Base-by-base conservation (phyloP, 2,797 vertebrate species). In the Sebastolobus alascanus region DNA sequence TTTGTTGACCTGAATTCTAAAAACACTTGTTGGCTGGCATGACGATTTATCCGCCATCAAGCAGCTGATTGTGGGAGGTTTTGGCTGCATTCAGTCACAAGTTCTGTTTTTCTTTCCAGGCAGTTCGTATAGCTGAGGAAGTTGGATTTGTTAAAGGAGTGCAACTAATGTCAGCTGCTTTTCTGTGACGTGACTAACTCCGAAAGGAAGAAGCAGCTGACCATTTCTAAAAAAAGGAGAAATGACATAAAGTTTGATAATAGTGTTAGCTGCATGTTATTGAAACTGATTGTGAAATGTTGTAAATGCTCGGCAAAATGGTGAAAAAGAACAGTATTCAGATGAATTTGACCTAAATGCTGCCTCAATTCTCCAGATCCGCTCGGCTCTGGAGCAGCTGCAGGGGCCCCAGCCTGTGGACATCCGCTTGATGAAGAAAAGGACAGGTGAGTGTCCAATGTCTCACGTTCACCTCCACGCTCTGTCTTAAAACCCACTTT, bases 371-470 rank as follows among this genome's bases (percentile, higher is more conserved):
- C 77, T 71, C 60, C 93, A 99, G 98, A 97, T 99, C 89, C 97
- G 96, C 29, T 63, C 84, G 50, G 97, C 97, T 64, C 96, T 99
- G 86, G 97, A 98, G 75, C 96, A 97, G 86, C 96, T 98, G 85
- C 96, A 97, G 94, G 98, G 98, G 60, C 97, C 97, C 80, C 97
- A 98, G 91, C 98, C 97, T 85, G 97, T 97, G 73, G 97, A 98
- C 82, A 96, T 99, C 90, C 96, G 98, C 86, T 96, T 99, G 94
- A 98, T 98, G 97, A 98, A 97, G 79, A 97, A 97, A 96, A 97
- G 97, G 89, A 97, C 97, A 97, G 98, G 98, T 99, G 97, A 98
- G 97, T 90, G 74, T 85, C 25, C 64, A 87, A 66, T 65, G 43
- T 86, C 81, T 86, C 74, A 68, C 75, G 18, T 80, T 87, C 71